These are phyloP conservation scores for Drosophila bipectinata DNA, from an alignment of 1,140 invertebrate species.

Conservation along the genomic window DNA sequence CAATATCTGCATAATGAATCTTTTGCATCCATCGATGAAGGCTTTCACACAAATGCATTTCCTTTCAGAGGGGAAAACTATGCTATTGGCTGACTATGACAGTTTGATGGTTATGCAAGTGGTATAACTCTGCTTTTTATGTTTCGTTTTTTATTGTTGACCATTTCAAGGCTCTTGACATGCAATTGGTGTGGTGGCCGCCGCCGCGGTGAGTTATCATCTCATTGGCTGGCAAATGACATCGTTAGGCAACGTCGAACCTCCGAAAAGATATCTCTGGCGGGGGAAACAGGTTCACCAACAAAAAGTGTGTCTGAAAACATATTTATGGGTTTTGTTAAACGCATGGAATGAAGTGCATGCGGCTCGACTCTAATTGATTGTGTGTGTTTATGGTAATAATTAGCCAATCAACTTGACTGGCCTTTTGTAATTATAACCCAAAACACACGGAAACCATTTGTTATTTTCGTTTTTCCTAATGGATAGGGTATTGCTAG, in stretches of 20 bases:
- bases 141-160: constrained; percentile 23
- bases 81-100: constrained; percentile 18
- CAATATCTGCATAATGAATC: constrained; percentile 20
- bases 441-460: not conserved
- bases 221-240: constrained; percentile 42
- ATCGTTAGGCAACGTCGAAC: constrained; percentile 40
- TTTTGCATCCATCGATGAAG: constrained; percentile 17
- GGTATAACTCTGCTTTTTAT: constrained; percentile 8
- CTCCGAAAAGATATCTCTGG: constrained; percentile 12
- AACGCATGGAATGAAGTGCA: constrained; percentile 15
- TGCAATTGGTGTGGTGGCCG: constrained; percentile 18
- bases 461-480: not conserved
- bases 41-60: constrained; percentile 35
- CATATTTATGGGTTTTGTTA: constrained; percentile 48
- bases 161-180: constrained; percentile 37
- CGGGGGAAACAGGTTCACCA: constrained; percentile 29
- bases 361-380: constrained; percentile 30
- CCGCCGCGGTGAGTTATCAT: constrained; percentile 26
- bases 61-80: constrained; percentile 15
- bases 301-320: constrained; percentile 14
- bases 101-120: constrained; percentile 39
- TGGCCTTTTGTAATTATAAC: not conserved
- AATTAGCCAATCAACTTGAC: not conserved
- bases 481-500: not conserved
- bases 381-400: constrained; percentile 14